phyloP scores from a whole-genome alignment of 2,888 invertebrate species.

The Alloplasta piceator region DNA sequence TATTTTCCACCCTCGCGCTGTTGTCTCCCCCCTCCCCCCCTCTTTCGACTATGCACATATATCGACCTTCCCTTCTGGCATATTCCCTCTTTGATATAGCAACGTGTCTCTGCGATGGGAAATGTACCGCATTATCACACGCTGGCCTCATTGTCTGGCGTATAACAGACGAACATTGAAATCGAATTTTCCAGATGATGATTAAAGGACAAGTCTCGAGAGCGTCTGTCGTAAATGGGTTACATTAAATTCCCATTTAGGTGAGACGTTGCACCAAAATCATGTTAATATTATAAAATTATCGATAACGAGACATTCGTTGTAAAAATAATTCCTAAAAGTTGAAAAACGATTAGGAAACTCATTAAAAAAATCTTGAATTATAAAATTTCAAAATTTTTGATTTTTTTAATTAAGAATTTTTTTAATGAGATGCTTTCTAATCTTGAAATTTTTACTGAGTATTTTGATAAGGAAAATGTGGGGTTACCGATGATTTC shows the following conservation, averaged over 20 bases:
- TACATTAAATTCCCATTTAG: not conserved
- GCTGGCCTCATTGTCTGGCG: conserved; percentile 35
- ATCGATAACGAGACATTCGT: not conserved
- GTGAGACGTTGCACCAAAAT: no score
- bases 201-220: not conserved
- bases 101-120: conserved; percentile 42
- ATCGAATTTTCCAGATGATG: conserved; percentile 11
- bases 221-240: conserved; percentile 55
- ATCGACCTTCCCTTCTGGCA: not conserved
- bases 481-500: no score
- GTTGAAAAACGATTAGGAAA: no score
- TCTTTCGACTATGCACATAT: conserved; percentile 37
- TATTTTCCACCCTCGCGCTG: conserved; percentile 74
- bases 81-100: conserved; percentile 3
- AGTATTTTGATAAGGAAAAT: no score
- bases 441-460: no score
- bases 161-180: not conserved
- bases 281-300: no score
- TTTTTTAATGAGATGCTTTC: no score
- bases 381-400: no score
- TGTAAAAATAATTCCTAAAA: not conserved
- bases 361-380: no score
- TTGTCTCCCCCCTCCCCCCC: conserved; percentile 70
- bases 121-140: conserved; percentile 58
- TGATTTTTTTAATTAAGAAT: no score